Conservation (phyloP, 2,797 vertebrate genomes). For the Falco novaeseelandiae region DNA sequence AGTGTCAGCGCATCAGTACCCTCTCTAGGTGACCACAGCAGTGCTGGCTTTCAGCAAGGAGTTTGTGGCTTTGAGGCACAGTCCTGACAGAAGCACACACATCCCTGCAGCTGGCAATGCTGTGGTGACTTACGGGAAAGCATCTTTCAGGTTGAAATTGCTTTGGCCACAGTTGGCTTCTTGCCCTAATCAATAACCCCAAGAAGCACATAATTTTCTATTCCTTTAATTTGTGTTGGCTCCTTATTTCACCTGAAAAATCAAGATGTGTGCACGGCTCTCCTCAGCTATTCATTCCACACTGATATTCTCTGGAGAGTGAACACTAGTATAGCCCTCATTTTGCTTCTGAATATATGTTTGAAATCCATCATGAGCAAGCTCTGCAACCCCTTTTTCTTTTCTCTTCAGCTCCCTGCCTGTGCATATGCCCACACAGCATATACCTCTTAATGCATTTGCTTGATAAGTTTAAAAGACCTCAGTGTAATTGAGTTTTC, state of each 20-base stretch:
- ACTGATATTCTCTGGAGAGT: not conserved
- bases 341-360: not conserved
- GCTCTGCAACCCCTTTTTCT: not conserved
- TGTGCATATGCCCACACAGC: not conserved
- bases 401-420: not conserved
- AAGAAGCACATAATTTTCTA: not conserved
- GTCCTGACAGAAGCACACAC: not conserved
- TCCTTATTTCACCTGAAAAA: not conserved
- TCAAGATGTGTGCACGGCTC: not conserved
- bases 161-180: fast-evolving
- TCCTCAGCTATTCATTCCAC: not conserved
- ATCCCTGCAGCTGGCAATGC: not conserved
- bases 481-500: not conserved
- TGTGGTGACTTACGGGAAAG: not conserved
- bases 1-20: not conserved
- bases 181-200: not conserved
- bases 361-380: not conserved
- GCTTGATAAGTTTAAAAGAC: not conserved
- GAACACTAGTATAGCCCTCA: not conserved
- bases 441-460: not conserved
- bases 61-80: not conserved
- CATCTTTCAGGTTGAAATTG: not conserved
- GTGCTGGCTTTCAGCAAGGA: not conserved
- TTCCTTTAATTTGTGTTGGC: not conserved
- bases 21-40: not conserved